Conservation (phyloP, 2,888 invertebrate genomes). For the Apotomis capreana region DNA sequence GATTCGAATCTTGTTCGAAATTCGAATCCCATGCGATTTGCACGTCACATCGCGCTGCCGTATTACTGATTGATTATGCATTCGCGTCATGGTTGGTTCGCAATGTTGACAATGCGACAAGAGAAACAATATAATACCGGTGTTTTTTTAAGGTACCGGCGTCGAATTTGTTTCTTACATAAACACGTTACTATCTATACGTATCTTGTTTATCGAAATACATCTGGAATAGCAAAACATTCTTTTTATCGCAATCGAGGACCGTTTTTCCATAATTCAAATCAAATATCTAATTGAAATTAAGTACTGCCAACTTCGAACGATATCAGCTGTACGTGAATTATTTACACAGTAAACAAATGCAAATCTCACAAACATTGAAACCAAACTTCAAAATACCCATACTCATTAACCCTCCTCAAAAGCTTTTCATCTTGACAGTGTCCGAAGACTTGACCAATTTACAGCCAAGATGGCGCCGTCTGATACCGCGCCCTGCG, state of each 20-base stretch:
- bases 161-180: slow-evolving; percentile 2
- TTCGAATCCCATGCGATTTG: slow-evolving; percentile 73
- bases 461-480: slow-evolving; percentile 69
- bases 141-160: slow-evolving; percentile 42
- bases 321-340: background rate
- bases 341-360: slow-evolving; percentile 14
- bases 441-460: slow-evolving; percentile 67
- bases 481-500: slow-evolving; percentile 73
- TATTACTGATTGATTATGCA: slow-evolving; percentile 82
- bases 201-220: background rate
- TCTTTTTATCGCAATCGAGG: no score
- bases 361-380: slow-evolving; percentile 9
- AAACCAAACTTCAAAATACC: slow-evolving; percentile 47
- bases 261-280: no score
- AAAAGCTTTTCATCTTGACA: slow-evolving; percentile 78
- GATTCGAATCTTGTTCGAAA: slow-evolving; percentile 73
- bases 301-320: no score
- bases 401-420: slow-evolving; percentile 76
- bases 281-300: no score
- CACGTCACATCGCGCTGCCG: slow-evolving; percentile 69
- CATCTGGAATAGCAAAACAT: no score
- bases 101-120: slow-evolving; percentile 51
- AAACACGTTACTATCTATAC: background rate
- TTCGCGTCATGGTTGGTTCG: slow-evolving; percentile 73
- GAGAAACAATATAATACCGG: slow-evolving; percentile 62